Conservation (phyloP, 2,797 vertebrate genomes). For the Jordanella pulchra region DNA sequence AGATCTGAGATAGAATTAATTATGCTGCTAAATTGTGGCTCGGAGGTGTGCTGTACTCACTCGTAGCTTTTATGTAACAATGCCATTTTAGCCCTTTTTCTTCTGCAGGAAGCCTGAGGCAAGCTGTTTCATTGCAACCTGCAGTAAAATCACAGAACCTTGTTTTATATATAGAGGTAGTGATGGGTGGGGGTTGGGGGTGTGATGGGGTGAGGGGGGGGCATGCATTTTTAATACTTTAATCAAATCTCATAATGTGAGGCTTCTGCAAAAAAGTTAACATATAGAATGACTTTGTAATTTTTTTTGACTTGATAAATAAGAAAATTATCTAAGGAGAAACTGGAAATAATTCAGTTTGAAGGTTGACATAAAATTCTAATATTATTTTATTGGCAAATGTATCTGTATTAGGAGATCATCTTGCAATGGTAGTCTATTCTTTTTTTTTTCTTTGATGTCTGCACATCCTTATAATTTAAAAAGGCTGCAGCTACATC, state of each 20-base stretch:
- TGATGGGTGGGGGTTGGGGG: constrained; percentile 16
- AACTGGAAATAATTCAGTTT: background rate
- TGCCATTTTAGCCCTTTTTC: constrained; percentile 55
- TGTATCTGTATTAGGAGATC: background rate
- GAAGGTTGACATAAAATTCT: constrained; percentile 1
- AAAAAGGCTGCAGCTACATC: constrained; percentile 1
- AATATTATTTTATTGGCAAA: background rate
- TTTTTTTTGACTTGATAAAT: background rate
- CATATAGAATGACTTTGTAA: background rate
- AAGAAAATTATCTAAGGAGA: background rate
- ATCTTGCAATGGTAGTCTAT: background rate
- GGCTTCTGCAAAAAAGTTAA: background rate
- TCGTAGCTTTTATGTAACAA: constrained; percentile 53
- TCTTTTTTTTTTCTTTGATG: background rate
- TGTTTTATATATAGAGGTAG: constrained; percentile 38
- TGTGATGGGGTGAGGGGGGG: no score
- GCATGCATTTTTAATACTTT: constrained; percentile 48
- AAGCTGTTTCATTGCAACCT: constrained; percentile 40
- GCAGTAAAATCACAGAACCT: constrained; percentile 40
- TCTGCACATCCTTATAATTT: background rate
- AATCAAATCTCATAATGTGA: constrained; percentile 35
- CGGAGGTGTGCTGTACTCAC: constrained; percentile 41
- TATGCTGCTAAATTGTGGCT: constrained; percentile 47
- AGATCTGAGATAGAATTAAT: constrained; percentile 50
- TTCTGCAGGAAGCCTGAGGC: constrained; percentile 18